A percentile compares a stretch with the other conserved stretches of the same genome.
phyloP scores from a whole-genome alignment of 2,797 vertebrate species.

The Sebastes hubbsi region DNA sequence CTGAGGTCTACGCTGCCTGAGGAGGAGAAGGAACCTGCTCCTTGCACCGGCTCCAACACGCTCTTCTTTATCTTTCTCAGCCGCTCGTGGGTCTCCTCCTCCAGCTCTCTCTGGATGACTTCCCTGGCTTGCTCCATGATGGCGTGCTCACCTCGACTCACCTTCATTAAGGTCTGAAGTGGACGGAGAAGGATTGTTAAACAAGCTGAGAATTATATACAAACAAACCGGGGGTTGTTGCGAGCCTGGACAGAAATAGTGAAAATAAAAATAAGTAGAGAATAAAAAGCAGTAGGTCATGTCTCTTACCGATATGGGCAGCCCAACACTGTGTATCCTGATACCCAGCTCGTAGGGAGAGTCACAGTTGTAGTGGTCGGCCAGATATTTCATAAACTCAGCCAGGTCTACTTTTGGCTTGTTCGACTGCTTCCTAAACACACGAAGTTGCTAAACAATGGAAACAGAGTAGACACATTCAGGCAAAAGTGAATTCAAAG shows the following conservation, averaged over 20 bases:
- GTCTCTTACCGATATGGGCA: slow-evolving; percentile 79
- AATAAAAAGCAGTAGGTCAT: not conserved
- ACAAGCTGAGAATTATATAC: not conserved
- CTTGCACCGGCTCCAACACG: slow-evolving; percentile 70
- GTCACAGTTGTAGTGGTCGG: slow-evolving; percentile 82
- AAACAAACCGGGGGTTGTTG: not conserved
- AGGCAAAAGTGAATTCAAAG: not conserved
- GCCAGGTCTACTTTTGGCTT: slow-evolving; percentile 77
- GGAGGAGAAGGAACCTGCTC: slow-evolving; percentile 54
- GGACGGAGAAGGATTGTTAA: not conserved
- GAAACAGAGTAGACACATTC: slow-evolving; percentile 6
- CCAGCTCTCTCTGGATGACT: slow-evolving; percentile 78
- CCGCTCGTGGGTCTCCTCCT: slow-evolving; percentile 74
- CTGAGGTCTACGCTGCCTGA: slow-evolving; percentile 71
- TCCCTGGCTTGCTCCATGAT: slow-evolving; percentile 69
- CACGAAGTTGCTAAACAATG: slow-evolving; percentile 76
- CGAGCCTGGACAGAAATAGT: not conserved
- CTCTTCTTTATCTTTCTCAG: slow-evolving; percentile 81
- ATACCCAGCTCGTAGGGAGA: slow-evolving; percentile 84
- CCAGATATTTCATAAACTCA: slow-evolving; percentile 83
- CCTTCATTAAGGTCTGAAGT: slow-evolving; percentile 73
- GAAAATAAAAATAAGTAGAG: not conserved
- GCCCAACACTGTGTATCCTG: slow-evolving; percentile 79
- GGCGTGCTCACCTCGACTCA: slow-evolving; percentile 44
- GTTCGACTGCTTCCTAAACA: slow-evolving; percentile 60